A percentile compares a stretch with the other conserved stretches of the same genome.
Conservation (phyloP, 2,797 vertebrate genomes). For the Thalassophryne amazonica region DNA sequence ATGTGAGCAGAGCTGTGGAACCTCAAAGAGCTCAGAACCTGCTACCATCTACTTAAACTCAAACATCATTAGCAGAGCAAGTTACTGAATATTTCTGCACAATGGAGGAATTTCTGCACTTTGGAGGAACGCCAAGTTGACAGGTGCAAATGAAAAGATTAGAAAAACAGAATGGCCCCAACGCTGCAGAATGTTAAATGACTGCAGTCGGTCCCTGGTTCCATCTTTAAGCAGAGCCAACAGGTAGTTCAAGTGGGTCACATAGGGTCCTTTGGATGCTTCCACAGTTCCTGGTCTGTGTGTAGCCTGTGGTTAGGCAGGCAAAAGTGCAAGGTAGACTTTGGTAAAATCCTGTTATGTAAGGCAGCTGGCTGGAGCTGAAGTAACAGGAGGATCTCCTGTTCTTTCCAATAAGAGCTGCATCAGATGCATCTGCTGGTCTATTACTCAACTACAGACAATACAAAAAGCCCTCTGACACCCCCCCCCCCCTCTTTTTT, state of each 20-base stretch:
- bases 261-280: slow-evolving; percentile 23
- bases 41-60: not conserved
- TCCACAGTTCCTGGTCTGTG: slow-evolving; percentile 11
- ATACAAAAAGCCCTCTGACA: too few relatives aligned
- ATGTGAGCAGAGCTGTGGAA: slow-evolving; percentile 52
- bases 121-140: not conserved
- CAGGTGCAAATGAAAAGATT: slow-evolving; percentile 9
- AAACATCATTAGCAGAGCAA: too few relatives aligned
- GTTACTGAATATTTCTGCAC: not conserved
- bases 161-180: not conserved
- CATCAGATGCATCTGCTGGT: too few relatives aligned
- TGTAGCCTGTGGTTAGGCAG: slow-evolving; percentile 37
- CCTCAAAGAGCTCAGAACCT: slow-evolving; percentile 17
- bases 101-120: slow-evolving; percentile 2
- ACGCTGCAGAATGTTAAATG: not conserved
- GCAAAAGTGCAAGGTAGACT: slow-evolving; percentile 62
- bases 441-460: too few relatives aligned
- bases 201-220: not conserved
- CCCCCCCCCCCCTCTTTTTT: too few relatives aligned
- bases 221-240: slow-evolving; percentile 32
- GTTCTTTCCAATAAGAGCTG: too few relatives aligned
- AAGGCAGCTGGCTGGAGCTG: slow-evolving; percentile 46
- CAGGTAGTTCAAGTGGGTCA: slow-evolving; percentile 41
- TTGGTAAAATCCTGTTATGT: slow-evolving; percentile 63
- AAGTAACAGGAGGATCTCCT: not conserved